Conservation (phyloP, 2,797 vertebrate species). For the Enteromius anoplus region DNA sequence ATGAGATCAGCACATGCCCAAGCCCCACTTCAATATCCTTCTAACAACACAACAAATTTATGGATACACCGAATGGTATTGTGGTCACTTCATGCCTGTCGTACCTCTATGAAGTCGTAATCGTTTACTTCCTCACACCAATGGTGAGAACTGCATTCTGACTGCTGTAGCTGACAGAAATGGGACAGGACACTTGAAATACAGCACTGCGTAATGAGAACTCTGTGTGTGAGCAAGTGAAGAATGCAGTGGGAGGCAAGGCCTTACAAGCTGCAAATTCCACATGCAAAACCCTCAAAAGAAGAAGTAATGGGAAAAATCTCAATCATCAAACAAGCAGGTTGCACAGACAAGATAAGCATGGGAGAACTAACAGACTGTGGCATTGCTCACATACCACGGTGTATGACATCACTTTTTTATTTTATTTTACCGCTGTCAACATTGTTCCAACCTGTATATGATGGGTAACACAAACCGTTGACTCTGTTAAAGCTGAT, state of each 20-base stretch:
- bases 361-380: conserved; percentile 38
- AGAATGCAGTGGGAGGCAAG: conserved; percentile 54
- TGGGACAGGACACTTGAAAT: conserved; percentile 17
- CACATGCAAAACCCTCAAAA: conserved; percentile 42
- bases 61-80: neutral
- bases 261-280: conserved; percentile 49
- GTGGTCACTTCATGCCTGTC: neutral
- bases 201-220: conserved; percentile 31
- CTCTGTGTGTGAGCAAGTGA: conserved; percentile 29
- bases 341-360: conserved; percentile 46
- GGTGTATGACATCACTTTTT: conserved; percentile 39
- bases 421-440: neutral
- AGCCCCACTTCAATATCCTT: neutral
- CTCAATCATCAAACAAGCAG: conserved; percentile 49
- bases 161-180: conserved; percentile 32
- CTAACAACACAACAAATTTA: neutral
- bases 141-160: neutral
- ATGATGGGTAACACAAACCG: neutral
- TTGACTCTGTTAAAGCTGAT: conserved; percentile 1
- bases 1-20: conserved; percentile 1
- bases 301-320: conserved; percentile 45
- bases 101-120: neutral
- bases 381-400: conserved; percentile 52
- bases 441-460: conserved; percentile 38
- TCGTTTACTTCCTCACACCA: neutral